These are phyloP conservation scores for Lucinisca nassula DNA, from an alignment of 2,888 invertebrate genomes.

Conservation along the genomic window DNA sequence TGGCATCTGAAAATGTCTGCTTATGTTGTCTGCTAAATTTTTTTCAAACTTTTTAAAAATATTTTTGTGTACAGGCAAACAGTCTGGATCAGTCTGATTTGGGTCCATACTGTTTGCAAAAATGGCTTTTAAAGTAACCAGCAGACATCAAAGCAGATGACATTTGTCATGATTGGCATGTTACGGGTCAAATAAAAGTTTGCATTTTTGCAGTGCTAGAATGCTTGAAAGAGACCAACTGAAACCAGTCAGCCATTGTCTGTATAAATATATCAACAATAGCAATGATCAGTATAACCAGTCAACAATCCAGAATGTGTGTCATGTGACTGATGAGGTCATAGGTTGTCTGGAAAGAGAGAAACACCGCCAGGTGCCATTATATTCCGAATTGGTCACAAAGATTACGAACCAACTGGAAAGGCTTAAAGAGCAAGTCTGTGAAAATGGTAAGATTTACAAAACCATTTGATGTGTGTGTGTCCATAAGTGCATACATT, in stretches of 20 bases:
- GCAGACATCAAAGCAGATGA: no score
- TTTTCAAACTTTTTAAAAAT: no score
- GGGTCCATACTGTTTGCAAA: not conserved
- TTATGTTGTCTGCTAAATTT: no score
- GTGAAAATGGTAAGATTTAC: not conserved
- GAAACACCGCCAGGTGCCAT: not conserved
- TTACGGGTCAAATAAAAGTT: no score
- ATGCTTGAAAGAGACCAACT: not conserved
- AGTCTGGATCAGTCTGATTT: not conserved
- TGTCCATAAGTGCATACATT: no score
- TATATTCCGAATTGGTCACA: not conserved
- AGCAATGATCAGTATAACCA: not conserved
- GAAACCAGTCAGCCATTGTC: not conserved
- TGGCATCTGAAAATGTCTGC: no score
- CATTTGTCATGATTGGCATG: no score
- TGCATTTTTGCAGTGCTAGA: not conserved
- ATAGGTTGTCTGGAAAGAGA: conserved; percentile 9
- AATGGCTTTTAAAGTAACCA: no score
- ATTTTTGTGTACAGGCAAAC: no score
- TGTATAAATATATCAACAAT: not conserved
- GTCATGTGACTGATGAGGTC: conserved; percentile 9
- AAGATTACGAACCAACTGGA: not conserved
- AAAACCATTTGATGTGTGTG: no score
- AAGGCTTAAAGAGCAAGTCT: not conserved
- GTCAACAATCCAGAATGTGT: not conserved